phyloP scores from a whole-genome alignment of 2,888 invertebrate species.

The Drosophila neonasuta region DNA sequence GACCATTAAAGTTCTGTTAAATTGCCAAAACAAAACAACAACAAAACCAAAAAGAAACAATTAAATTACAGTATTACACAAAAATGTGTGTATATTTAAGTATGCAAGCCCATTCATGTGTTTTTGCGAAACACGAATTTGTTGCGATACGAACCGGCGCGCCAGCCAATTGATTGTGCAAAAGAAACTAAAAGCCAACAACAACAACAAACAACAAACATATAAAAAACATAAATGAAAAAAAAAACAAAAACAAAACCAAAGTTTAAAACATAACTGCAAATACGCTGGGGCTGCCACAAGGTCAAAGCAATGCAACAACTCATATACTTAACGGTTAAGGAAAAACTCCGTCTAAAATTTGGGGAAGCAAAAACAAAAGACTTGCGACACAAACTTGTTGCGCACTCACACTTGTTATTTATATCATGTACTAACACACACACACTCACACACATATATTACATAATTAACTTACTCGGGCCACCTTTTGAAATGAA shows the following conservation, averaged over 20 bases:
- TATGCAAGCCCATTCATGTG: constrained; percentile 17
- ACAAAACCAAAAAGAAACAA: background rate
- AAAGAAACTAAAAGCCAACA: constrained; percentile 19
- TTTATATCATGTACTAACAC: constrained; percentile 50
- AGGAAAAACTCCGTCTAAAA: constrained; percentile 45
- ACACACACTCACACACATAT: constrained; percentile 7
- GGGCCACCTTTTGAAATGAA: constrained; percentile 23
- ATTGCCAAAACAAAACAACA: background rate
- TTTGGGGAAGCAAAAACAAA: constrained; percentile 47
- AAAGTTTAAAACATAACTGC: constrained; percentile 26
- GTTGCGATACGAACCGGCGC: constrained; percentile 41
- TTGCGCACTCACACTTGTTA: constrained; percentile 51
- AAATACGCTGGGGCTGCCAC: constrained; percentile 38
- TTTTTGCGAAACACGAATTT: constrained; percentile 46
- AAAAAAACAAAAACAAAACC: background rate
- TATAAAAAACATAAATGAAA: background rate
- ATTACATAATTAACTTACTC: constrained; percentile 35
- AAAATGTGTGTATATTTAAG: constrained; percentile 1
- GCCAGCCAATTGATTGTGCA: constrained; percentile 53
- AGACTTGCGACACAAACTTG: constrained; percentile 65
- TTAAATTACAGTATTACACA: background rate
- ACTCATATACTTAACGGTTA: constrained; percentile 33
- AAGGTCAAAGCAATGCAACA: constrained; percentile 55
- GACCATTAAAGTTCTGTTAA: background rate
- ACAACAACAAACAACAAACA: too few species aligned